Percentiles rank a stretch among this genome's conserved stretches.
These are phyloP conservation scores for Aleiodes alternator DNA, from an alignment of 2,888 invertebrate species.

Conservation along the genomic window DNA sequence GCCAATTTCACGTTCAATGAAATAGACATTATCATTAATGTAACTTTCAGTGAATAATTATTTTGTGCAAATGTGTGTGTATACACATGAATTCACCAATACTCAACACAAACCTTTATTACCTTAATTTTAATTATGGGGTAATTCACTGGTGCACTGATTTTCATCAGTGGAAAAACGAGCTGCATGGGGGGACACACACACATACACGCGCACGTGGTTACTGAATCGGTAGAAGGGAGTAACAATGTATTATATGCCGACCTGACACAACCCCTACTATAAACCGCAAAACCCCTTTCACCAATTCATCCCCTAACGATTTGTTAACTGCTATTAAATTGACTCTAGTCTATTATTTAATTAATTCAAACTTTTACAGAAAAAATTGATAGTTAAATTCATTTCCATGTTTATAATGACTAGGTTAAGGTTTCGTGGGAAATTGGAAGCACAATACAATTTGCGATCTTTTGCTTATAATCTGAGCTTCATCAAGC, in stretches of 20 bases:
- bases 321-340: slow-evolving; percentile 72
- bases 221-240: slow-evolving; percentile 63
- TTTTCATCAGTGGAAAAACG: slow-evolving; percentile 40
- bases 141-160: slow-evolving; percentile 56
- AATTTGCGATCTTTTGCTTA: too few relatives aligned
- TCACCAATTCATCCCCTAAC: slow-evolving; percentile 62
- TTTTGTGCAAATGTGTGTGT: background rate
- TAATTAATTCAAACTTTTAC: background rate
- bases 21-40: slow-evolving; percentile 6
- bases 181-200: slow-evolving; percentile 50
- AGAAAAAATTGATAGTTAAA: slow-evolving; percentile 3
- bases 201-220: slow-evolving; percentile 51
- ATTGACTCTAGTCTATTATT: slow-evolving; percentile 45
- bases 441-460: too few relatives aligned
- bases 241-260: slow-evolving; percentile 73
- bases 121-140: slow-evolving; percentile 70
- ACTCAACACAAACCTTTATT: slow-evolving; percentile 45
- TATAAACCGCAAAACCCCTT: slow-evolving; percentile 70
- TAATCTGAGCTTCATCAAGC: too few relatives aligned
- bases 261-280: slow-evolving; percentile 64
- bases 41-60: background rate
- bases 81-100: background rate
- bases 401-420: background rate
- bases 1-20: background rate
- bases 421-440: background rate